Evolutionary conservation across 2,113 vertebrate genomes (phyloP), one percentile per base, ranked within the genome.

Genomic region (Pelobates fuscus): DNA sequence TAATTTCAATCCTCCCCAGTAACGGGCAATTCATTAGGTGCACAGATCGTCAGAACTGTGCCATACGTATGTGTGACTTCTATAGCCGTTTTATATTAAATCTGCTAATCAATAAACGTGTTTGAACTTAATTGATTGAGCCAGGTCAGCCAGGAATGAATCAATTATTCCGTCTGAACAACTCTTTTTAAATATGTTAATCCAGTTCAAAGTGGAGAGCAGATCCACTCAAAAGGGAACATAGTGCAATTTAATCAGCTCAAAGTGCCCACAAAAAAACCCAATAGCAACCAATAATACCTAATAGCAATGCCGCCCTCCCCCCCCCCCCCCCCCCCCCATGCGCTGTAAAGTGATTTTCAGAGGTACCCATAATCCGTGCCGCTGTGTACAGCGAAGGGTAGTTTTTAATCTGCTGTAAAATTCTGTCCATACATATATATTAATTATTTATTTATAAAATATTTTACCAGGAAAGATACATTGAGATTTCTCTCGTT

Each of bases 131-230:
- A 82, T 6, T 78, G 78, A 63, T 72, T 14, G 58, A 79, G 30
- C 1, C 1, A 71, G 72, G 61, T 79, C 69, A 67, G 70, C 67
- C 54, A 81, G 80, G 70, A 54, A 62, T 78, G 27, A 32, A 63
- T 81, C 82, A 79, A 44, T 67, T 78, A 49, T 80, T 87, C 71
- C 70, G 64, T 78, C 78, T 81, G 80, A 82, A 73, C 49, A 65
- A 72, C 67, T 63, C 58, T 52, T 11, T 78, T 77, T 63, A 76
- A 78, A 67, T 77, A 61, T 74, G 70, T n/a, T 84, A 65, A 65
- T 52, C 24, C 66, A 57, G 29, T 71, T 82, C 61, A 1, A 0
- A 72, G 54, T 78, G 69, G 55, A 74, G 58, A 67, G 73, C 12
- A 2, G 49, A 2, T 27, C 7, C 8, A 62, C 65, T 61, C 65